Percentiles rank a stretch among this genome's conserved stretches.
Evolutionary conservation across 2,888 invertebrate genomes (phyloP).

Genomic region (Drosophila differens): DNA sequence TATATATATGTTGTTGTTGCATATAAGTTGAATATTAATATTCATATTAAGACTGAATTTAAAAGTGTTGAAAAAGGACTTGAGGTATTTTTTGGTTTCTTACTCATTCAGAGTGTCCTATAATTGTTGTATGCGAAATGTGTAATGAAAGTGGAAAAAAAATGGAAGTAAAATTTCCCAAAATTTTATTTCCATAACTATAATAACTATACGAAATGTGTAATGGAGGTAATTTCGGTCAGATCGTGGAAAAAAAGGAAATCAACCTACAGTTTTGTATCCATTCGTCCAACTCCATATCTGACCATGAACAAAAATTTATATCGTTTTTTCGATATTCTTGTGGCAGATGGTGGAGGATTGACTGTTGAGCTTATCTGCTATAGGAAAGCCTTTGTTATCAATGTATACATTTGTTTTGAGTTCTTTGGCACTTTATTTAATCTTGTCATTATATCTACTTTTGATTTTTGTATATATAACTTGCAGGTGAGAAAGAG

Average conservation of each 20-base stretch:
- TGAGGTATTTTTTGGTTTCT: too few relatives aligned
- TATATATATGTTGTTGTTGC: not conserved
- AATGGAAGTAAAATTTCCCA: not conserved
- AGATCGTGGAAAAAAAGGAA: not conserved
- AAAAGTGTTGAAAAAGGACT: not conserved
- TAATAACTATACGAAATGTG: not conserved
- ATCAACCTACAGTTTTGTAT: not conserved
- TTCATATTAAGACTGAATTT: not conserved
- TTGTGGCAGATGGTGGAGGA: not conserved
- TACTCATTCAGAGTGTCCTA: not conserved
- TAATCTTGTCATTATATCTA: not conserved
- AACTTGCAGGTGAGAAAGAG: slow-evolving; percentile 42
- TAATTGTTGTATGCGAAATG: not conserved
- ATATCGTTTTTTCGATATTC: not conserved
- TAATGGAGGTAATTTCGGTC: not conserved
- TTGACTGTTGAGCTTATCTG: not conserved
- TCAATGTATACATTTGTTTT: not conserved
- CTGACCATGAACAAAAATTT: too few relatives aligned
- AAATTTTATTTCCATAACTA: not conserved
- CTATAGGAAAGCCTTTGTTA: not conserved
- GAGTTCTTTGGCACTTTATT: not conserved
- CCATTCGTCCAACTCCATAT: not conserved
- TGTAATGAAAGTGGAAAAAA: not conserved
- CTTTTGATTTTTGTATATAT: not conserved
- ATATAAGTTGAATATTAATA: slow-evolving; percentile 24